Percentiles rank a stretch among this genome's conserved stretches.
Conservation (phyloP, 2,113 vertebrate genomes). For the Menidia beryllina region DNA sequence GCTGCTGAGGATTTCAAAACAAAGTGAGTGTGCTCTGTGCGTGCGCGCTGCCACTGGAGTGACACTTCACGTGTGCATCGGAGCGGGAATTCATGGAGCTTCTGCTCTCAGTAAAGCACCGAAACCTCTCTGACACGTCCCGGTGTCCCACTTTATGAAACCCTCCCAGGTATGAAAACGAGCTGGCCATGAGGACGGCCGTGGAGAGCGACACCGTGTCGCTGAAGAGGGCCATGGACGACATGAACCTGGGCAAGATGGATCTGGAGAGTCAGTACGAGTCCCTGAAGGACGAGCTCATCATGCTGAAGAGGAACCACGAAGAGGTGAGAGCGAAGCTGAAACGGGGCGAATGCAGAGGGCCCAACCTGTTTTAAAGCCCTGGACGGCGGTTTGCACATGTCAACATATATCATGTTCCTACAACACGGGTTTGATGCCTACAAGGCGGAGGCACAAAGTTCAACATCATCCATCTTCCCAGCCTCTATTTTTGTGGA, state of each 20-base stretch:
- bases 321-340: slow-evolving; percentile 71
- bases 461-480: slow-evolving; percentile 24
- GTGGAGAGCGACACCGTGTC: slow-evolving; percentile 71
- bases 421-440: not conserved
- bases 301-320: slow-evolving; percentile 77
- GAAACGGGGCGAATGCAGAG: fast-evolving
- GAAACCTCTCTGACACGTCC: slow-evolving; percentile 20
- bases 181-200: slow-evolving; percentile 66
- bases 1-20: slow-evolving; percentile 89
- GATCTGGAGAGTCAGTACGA: slow-evolving; percentile 77
- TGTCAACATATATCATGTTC: not conserved
- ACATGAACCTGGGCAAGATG: slow-evolving; percentile 70
- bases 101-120: not conserved
- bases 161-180: slow-evolving; percentile 71
- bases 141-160: not conserved
- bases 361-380: not conserved
- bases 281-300: slow-evolving; percentile 72
- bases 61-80: slow-evolving; percentile 17
- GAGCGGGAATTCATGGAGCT: slow-evolving; percentile 1
- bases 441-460: slow-evolving; percentile 3
- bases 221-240: slow-evolving; percentile 69
- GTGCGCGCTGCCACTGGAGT: not conserved
- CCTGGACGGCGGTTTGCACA: not conserved
- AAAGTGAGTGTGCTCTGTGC: slow-evolving; percentile 82
- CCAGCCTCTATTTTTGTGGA: slow-evolving; percentile 17